A percentile compares a stretch with the other conserved stretches of the same genome.
These are phyloP conservation scores for Trissolcus brochymenae DNA, from an alignment of 2,888 invertebrate genomes.

Conservation along the genomic window DNA sequence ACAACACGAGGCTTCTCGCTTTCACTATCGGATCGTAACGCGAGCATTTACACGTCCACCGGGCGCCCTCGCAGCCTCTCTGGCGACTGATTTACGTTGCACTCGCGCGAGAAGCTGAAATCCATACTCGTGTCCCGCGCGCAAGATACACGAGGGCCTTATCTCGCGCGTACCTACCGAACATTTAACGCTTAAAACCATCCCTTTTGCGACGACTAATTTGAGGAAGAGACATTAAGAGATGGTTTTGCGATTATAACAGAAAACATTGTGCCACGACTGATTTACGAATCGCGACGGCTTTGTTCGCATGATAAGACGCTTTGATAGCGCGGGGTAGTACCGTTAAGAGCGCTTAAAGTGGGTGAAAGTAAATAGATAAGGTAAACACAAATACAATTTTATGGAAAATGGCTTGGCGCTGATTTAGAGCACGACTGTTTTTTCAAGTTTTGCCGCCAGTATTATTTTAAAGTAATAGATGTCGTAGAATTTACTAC, in stretches of 20 bases:
- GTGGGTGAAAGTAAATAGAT: conserved; percentile 27
- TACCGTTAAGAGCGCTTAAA: conserved; percentile 41
- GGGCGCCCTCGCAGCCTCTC: conserved; percentile 69
- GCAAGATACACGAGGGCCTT: conserved; percentile 56
- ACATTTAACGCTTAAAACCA: conserved; percentile 49
- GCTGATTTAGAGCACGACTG: conserved; percentile 10
- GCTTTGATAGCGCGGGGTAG: conserved; percentile 23
- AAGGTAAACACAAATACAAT: conserved; percentile 40
- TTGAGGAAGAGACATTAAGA: conserved; percentile 42
- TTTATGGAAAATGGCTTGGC: conserved; percentile 11
- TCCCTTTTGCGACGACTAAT: conserved; percentile 45
- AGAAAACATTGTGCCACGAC: conserved; percentile 36
- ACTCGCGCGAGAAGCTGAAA: conserved; percentile 66
- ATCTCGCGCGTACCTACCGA: conserved; percentile 56
- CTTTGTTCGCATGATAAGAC: conserved; percentile 37
- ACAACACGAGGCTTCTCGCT: conserved; percentile 57
- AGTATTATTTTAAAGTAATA: no score
- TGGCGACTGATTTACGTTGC: conserved; percentile 69
- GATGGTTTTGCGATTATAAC: conserved; percentile 41
- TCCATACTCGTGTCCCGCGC: conserved; percentile 63
- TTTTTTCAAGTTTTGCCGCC: background rate
- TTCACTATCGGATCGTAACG: conserved; percentile 73
- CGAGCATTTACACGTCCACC: conserved; percentile 73
- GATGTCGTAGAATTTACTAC: no score
- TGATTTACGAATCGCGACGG: conserved; percentile 43